Percentiles rank a stretch among this genome's conserved stretches.
These are phyloP conservation scores for Rhogogaster chlorosoma DNA, from an alignment of 2,888 invertebrate genomes.

Conservation along the genomic window DNA sequence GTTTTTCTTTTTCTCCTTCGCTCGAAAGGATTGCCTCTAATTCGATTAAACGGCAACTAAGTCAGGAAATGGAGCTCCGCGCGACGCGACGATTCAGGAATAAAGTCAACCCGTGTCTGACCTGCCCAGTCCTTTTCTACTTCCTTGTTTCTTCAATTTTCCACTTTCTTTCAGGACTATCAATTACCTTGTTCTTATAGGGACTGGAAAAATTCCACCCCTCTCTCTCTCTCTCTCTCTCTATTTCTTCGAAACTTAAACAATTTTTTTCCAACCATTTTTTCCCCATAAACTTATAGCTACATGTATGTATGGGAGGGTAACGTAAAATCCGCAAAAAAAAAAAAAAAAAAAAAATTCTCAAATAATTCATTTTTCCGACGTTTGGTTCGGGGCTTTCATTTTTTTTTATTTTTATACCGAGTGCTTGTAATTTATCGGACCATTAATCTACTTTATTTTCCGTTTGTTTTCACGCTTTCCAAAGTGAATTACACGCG, in stretches of 20 bases:
- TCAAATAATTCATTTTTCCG: constrained; percentile 4
- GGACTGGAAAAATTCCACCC: not conserved
- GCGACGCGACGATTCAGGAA: constrained; percentile 42
- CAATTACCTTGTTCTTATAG: not conserved
- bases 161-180: not conserved
- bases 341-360: not conserved
- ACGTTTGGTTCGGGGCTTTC: not conserved
- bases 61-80: constrained; percentile 44
- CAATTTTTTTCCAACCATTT: not conserved
- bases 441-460: constrained; percentile 2
- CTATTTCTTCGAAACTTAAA: not conserved
- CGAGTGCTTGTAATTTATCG: constrained; percentile 23
- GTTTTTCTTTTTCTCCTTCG: constrained; percentile 13
- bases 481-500: constrained; percentile 9
- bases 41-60: constrained; percentile 52
- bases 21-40: constrained; percentile 49
- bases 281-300: not conserved
- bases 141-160: constrained; percentile 18
- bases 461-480: not conserved
- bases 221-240: not conserved
- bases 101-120: constrained; percentile 30
- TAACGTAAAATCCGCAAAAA: not conserved
- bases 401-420: constrained; percentile 15
- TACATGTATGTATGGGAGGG: not conserved
- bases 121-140: constrained; percentile 12